Evolutionary conservation across 2,113 vertebrate genomes (phyloP).

Genomic region (Oncorhynchus mykiss): DNA sequence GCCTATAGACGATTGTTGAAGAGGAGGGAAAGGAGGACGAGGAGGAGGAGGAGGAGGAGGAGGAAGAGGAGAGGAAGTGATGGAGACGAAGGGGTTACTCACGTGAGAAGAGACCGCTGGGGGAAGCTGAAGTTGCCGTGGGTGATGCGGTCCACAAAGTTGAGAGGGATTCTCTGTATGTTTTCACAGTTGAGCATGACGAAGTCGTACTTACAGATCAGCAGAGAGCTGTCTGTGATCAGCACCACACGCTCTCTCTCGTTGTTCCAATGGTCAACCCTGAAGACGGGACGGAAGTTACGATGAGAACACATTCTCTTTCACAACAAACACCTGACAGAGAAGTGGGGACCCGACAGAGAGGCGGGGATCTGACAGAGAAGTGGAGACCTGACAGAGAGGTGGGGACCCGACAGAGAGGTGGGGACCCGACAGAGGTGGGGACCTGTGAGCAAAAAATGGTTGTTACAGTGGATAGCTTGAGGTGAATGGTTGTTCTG

Average conservation of each 20-base stretch:
- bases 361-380: too few species aligned
- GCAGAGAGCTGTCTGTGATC: slow-evolving; percentile 70
- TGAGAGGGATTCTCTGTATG: slow-evolving; percentile 70
- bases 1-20: neutral
- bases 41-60: neutral
- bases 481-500: too few species aligned
- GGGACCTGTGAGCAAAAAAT: too few species aligned
- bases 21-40: neutral
- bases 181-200: slow-evolving; percentile 78
- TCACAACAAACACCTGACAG: too few species aligned
- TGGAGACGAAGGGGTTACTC: slow-evolving; percentile 47
- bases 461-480: too few species aligned
- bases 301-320: too few species aligned
- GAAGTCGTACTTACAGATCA: slow-evolving; percentile 84
- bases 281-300: slow-evolving; percentile 26
- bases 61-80: neutral
- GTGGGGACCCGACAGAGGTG: too few species aligned
- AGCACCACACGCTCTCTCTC: slow-evolving; percentile 78
- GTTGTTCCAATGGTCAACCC: slow-evolving; percentile 86
- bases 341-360: too few species aligned
- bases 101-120: slow-evolving; percentile 74
- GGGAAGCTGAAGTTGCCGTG: slow-evolving; percentile 76
- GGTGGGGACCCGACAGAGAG: too few species aligned
- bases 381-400: too few species aligned
- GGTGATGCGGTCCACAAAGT: slow-evolving; percentile 67